Conservation (phyloP, 2,888 invertebrate genomes). For the Polia nebulosa region DNA sequence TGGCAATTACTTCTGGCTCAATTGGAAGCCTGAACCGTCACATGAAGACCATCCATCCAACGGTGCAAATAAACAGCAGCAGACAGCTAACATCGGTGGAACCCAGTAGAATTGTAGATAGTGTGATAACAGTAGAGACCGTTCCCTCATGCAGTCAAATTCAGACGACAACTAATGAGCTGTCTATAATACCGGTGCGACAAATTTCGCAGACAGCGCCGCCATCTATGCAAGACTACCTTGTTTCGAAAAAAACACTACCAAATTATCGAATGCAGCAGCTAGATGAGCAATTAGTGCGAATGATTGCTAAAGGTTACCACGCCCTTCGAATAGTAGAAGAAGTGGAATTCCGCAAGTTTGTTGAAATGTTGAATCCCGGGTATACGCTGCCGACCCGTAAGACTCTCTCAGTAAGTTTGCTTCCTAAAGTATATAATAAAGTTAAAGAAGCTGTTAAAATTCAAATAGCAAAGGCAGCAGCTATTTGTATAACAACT, state of each 20-base stretch:
- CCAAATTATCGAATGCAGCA: background rate
- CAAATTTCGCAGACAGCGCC: background rate
- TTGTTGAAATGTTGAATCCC: constrained; percentile 9
- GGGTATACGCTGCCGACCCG: constrained; percentile 1
- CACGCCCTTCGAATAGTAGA: constrained; percentile 8
- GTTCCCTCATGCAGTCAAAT: background rate
- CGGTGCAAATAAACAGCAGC: constrained; percentile 18
- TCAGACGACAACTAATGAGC: background rate
- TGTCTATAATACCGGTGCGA: background rate
- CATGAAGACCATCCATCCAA: constrained; percentile 47
- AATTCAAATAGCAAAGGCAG: constrained; percentile 29
- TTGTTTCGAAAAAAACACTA: background rate
- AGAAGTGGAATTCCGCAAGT: background rate
- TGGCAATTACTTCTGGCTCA: constrained; percentile 43
- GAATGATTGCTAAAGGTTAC: constrained; percentile 6
- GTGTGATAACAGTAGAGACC: background rate
- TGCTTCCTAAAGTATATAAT: background rate
- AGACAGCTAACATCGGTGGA: constrained; percentile 3
- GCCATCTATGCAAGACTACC: background rate
- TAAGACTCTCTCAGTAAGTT: background rate
- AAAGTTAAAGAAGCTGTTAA: background rate
- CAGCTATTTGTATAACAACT: constrained; percentile 37
- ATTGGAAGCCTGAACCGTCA: constrained; percentile 54
- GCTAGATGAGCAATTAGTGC: background rate
- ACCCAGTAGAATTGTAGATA: background rate